phyloP scores from a whole-genome alignment of 2,888 invertebrate genomes.

The Heliothis peltigera region DNA sequence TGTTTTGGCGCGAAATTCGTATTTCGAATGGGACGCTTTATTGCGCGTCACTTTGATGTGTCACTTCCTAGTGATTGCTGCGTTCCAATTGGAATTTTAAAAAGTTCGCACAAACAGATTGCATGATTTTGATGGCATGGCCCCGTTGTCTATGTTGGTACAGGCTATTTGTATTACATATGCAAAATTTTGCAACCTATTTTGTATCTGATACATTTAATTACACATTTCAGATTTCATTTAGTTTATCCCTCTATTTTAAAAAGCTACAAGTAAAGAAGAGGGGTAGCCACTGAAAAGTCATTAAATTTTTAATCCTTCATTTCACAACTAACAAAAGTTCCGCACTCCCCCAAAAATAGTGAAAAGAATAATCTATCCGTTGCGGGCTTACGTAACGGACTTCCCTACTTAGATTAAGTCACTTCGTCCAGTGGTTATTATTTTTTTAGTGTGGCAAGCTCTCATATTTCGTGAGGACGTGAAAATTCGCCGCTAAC shows the following conservation, averaged over 20 bases:
- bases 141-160: slow-evolving; percentile 47
- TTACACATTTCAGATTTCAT: slow-evolving; percentile 6
- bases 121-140: slow-evolving; percentile 64
- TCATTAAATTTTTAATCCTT: slow-evolving; percentile 3
- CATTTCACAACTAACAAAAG: slow-evolving; percentile 9
- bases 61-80: slow-evolving; percentile 72
- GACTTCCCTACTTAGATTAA: slow-evolving; percentile 55
- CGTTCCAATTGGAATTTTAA: slow-evolving; percentile 72
- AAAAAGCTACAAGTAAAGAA: no score
- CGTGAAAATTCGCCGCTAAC: slow-evolving; percentile 58
- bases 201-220: slow-evolving; percentile 11
- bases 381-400: slow-evolving; percentile 21
- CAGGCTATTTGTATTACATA: slow-evolving; percentile 33
- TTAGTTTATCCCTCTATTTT: no score
- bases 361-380: slow-evolving; percentile 27
- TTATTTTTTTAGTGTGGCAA: slow-evolving; percentile 64
- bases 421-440: slow-evolving; percentile 52
- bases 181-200: slow-evolving; percentile 9
- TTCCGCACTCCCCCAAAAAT: slow-evolving; percentile 14
- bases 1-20: slow-evolving; percentile 65
- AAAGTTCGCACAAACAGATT: slow-evolving; percentile 77
- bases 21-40: slow-evolving; percentile 71
- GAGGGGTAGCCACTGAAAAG: not conserved
- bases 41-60: slow-evolving; percentile 77
- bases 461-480: slow-evolving; percentile 66